phyloP scores from a whole-genome alignment of 2,888 invertebrate species.

The Tinea trinotella region DNA sequence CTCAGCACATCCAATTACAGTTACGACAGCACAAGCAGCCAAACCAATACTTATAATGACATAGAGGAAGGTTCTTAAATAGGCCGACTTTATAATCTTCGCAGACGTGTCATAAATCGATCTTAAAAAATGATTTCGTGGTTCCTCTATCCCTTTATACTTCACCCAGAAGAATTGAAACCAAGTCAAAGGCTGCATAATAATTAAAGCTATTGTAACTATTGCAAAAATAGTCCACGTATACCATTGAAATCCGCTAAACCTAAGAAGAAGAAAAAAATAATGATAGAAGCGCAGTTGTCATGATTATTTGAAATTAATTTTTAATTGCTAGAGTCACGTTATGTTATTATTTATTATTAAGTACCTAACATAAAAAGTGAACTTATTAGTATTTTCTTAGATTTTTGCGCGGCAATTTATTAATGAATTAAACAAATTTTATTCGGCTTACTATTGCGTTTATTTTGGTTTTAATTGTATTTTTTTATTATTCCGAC shows the following conservation, averaged over 20 bases:
- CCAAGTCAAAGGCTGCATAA: slow-evolving; percentile 81
- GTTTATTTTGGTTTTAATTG: no score
- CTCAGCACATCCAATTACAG: slow-evolving; percentile 67
- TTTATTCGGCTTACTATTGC: no score
- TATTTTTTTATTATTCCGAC: no score
- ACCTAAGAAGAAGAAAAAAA: no score
- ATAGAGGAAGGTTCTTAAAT: slow-evolving; percentile 76
- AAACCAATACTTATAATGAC: slow-evolving; percentile 76
- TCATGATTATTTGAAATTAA: no score
- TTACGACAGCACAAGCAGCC: slow-evolving; percentile 76
- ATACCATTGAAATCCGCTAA: slow-evolving; percentile 42
- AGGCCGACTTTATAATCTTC: slow-evolving; percentile 74
- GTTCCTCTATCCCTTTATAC: slow-evolving; percentile 64
- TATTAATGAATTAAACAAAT: no score
- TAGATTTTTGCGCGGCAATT: no score
- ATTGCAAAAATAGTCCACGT: slow-evolving; percentile 37
- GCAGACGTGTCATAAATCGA: slow-evolving; percentile 75
- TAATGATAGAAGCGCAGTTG: no score
- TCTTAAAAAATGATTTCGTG: slow-evolving; percentile 63
- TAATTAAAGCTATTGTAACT: slow-evolving; percentile 40
- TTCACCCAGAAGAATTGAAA: slow-evolving; percentile 79
- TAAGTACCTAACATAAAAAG: no score
- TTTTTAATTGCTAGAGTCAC: no score
- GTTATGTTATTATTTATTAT: no score
- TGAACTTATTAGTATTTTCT: no score